Percentiles rank a stretch among this genome's conserved stretches.
Conservation (phyloP, 2,113 vertebrate genomes). For the Odocoileus virginianus region DNA sequence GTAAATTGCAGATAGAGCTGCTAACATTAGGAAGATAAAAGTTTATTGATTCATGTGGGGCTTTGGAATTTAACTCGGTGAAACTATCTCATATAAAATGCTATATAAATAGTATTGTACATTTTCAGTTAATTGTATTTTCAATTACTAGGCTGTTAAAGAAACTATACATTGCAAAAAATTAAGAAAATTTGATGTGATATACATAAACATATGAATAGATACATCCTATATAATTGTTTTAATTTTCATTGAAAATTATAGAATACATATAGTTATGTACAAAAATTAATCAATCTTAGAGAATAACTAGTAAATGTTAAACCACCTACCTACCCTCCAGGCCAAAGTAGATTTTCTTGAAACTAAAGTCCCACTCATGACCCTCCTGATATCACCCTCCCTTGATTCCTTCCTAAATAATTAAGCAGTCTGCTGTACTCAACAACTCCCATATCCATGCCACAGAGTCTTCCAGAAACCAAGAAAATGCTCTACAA, state of each 20-base stretch:
- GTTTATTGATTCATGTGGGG: background rate
- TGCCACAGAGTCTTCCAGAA: background rate
- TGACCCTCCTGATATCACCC: background rate
- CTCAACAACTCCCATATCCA: background rate
- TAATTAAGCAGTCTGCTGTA: background rate
- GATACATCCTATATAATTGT: background rate
- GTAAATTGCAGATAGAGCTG: background rate
- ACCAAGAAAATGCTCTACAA: background rate
- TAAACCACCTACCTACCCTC: background rate
- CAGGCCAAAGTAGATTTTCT: background rate
- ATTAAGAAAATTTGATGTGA: background rate
- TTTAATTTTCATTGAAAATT: background rate
- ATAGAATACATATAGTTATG: background rate
- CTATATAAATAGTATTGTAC: background rate
- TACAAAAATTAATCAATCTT: background rate
- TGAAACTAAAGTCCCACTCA: background rate
- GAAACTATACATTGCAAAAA: background rate
- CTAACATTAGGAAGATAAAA: background rate
- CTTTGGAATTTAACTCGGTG: background rate
- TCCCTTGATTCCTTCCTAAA: background rate
- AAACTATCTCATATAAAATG: background rate
- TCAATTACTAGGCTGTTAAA: background rate
- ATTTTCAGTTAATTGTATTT: background rate
- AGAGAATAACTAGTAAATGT: background rate
- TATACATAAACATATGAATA: background rate